Percentiles rank a stretch among this genome's conserved stretches.
phyloP scores from a whole-genome alignment of 1,140 invertebrate genomes.

The Pogonomyrmex barbatus region DNA sequence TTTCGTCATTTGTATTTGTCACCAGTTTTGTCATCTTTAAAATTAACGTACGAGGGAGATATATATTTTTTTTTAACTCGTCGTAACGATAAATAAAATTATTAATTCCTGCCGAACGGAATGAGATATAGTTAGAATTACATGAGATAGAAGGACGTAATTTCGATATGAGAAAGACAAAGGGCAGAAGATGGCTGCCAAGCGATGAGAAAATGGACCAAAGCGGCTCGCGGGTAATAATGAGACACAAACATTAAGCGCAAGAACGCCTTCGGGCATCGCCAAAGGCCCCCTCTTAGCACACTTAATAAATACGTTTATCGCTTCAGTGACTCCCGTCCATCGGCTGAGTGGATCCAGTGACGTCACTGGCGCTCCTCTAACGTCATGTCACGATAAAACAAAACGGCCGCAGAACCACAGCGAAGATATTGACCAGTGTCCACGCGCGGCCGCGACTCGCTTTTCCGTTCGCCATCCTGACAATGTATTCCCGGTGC shows the following conservation, averaged over 20 bases:
- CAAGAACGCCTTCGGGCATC: slow-evolving; percentile 71
- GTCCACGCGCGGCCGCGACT: neutral
- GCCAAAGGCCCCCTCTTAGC: slow-evolving; percentile 75
- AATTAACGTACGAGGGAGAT: neutral
- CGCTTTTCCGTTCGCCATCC: neutral
- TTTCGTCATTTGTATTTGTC: neutral
- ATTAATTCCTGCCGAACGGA: neutral
- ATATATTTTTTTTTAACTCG: neutral
- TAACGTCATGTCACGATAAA: slow-evolving; percentile 79
- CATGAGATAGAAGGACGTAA: neutral
- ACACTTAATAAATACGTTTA: slow-evolving; percentile 81
- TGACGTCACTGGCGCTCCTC: slow-evolving; percentile 81
- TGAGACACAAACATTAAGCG: slow-evolving; percentile 68
- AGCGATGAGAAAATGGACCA: slow-evolving; percentile 57
- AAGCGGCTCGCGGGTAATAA: slow-evolving; percentile 62
- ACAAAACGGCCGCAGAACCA: slow-evolving; percentile 69
- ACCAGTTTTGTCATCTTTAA: neutral
- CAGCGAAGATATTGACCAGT: slow-evolving; percentile 71
- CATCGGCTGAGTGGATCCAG: slow-evolving; percentile 79
- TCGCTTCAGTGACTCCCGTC: slow-evolving; percentile 76
- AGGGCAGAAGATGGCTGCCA: slow-evolving; percentile 24
- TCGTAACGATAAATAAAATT: neutral
- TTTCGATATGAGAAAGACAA: slow-evolving; percentile 39
- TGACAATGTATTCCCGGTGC: slow-evolving; percentile 58
- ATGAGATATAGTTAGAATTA: neutral